These are phyloP conservation scores for Periophthalmodon schlosseri DNA, from an alignment of 2,113 vertebrate genomes.

Conservation along the genomic window DNA sequence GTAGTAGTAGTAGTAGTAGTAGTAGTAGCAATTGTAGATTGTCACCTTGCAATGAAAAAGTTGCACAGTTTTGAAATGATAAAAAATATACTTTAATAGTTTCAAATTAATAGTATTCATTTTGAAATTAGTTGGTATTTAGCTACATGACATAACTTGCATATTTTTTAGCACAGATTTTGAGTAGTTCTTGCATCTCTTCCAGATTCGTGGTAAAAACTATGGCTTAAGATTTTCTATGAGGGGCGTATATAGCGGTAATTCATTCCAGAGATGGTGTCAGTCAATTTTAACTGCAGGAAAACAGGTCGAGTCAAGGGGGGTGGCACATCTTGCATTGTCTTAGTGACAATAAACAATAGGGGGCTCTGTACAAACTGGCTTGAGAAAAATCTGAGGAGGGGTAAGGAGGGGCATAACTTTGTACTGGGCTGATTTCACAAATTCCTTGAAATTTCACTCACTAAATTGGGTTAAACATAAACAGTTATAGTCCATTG, in stretches of 20 bases:
- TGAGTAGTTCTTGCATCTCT: background rate
- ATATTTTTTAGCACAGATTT: background rate
- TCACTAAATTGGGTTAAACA: background rate
- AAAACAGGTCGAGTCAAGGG: conserved; percentile 1
- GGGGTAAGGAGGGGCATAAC: conserved; percentile 4
- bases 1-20: background rate
- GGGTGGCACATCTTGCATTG: conserved; percentile 35
- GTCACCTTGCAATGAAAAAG: background rate
- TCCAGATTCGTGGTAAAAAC: background rate
- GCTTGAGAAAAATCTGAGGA: conserved; percentile 25
- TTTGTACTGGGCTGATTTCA: background rate
- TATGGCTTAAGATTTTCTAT: background rate
- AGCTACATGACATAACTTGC: background rate
- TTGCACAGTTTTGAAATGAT: background rate
- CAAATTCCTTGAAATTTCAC: background rate
- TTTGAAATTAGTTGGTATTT: background rate
- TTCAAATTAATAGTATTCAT: too few species aligned
- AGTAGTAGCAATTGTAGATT: background rate
- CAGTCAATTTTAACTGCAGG: conserved; percentile 22
- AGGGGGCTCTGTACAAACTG: conserved; percentile 36
- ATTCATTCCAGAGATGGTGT: background rate
- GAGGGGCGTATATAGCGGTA: background rate
- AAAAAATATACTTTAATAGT: background rate
- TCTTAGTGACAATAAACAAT: conserved; percentile 54
- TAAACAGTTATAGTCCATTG: background rate